These are phyloP conservation scores for Danio rerio DNA, from an alignment of 2,113 vertebrate species.

Conservation along the genomic window DNA sequence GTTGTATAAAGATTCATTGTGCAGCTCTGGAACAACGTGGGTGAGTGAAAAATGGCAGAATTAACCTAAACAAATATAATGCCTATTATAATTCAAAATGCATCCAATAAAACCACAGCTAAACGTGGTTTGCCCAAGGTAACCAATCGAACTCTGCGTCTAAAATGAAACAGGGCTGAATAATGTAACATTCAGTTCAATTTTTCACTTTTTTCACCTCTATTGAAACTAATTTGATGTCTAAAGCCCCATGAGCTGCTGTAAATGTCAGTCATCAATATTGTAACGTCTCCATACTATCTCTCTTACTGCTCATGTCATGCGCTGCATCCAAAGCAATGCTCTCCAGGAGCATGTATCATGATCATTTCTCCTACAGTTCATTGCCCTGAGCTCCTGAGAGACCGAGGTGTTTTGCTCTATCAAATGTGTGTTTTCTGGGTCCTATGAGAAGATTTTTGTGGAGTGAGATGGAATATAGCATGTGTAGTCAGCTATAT, in stretches of 20 bases:
- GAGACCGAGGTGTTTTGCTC: conserved; percentile 20
- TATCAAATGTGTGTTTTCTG: not conserved
- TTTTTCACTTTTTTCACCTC: conserved; percentile 3
- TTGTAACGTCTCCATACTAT: not conserved
- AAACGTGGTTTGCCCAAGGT: not conserved
- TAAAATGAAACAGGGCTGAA: conserved; percentile 16
- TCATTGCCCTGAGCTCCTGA: conserved; percentile 30
- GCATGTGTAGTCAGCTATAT: not conserved
- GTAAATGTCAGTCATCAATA: conserved; percentile 30
- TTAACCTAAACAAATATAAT: not conserved
- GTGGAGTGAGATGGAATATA: not conserved
- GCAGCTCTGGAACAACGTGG: not conserved
- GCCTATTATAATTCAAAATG: not conserved
- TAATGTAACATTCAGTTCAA: conserved; percentile 27
- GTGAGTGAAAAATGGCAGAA: not conserved
- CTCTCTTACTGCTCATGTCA: conserved; percentile 3
- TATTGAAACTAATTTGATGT: conserved; percentile 29
- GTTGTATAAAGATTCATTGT: not conserved
- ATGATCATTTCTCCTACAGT: conserved; percentile 26
- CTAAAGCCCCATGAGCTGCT: conserved; percentile 9
- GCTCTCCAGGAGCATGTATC: conserved; percentile 26
- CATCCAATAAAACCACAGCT: not conserved
- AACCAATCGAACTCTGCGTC: not conserved
- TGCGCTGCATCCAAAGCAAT: conserved; percentile 15
- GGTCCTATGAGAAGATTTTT: conserved; percentile 10